These are phyloP conservation scores for Cottus gobio DNA, from an alignment of 2,113 vertebrate species.

Conservation along the genomic window DNA sequence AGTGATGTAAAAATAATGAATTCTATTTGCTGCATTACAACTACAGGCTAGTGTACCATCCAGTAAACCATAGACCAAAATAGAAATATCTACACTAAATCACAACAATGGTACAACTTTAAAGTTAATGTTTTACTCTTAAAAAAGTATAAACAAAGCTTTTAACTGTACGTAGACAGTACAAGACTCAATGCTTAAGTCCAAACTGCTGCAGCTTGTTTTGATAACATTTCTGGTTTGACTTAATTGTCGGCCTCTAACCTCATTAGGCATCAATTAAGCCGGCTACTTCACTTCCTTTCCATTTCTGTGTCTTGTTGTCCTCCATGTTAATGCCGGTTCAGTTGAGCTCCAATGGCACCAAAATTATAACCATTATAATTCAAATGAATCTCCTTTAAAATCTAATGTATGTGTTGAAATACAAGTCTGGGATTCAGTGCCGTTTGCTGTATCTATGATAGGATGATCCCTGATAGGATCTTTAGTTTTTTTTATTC, in stretches of 20 bases:
- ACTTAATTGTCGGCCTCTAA: constrained; percentile 27
- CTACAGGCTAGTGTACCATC: not conserved
- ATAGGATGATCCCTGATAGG: too few species aligned
- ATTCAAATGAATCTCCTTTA: constrained; percentile 17
- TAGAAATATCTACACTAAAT: not conserved
- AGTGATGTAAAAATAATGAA: not conserved
- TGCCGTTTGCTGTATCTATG: not conserved
- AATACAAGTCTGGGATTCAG: not conserved
- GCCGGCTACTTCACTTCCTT: constrained; percentile 36
- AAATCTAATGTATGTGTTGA: constrained; percentile 9
- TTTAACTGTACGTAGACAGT: not conserved
- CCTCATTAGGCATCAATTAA: constrained; percentile 49
- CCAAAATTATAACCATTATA: constrained; percentile 6
- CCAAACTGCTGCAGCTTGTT: constrained; percentile 6
- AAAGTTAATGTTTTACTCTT: not conserved
- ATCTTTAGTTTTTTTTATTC: not conserved
- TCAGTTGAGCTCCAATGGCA: constrained; percentile 8
- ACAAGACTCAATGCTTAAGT: not conserved
- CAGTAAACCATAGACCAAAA: not conserved
- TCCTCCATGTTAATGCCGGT: constrained; percentile 20
- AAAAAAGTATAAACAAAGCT: not conserved
- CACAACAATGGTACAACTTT: not conserved
- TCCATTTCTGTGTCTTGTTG: constrained; percentile 29
- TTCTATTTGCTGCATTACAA: not conserved
- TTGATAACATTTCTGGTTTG: constrained; percentile 18